Evolutionary conservation across 2,888 invertebrate genomes (phyloP).

Genomic region (Tetheella fluctuosa): DNA sequence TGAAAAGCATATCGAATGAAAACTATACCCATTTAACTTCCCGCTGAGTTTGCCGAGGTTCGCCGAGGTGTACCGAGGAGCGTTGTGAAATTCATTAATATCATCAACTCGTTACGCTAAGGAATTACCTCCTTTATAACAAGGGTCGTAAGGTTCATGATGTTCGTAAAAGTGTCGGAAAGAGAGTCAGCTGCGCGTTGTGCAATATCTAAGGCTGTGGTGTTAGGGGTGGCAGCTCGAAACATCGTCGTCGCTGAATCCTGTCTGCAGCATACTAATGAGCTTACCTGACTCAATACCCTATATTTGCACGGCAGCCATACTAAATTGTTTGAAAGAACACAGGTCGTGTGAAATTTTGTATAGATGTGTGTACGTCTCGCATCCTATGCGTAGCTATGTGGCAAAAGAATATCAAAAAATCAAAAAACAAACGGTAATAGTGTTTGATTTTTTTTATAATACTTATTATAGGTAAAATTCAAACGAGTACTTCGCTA

Average conservation of each 20-base stretch:
- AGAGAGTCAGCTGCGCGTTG: constrained; percentile 3
- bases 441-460: no score
- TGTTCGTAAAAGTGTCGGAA: constrained; percentile 4
- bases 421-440: no score
- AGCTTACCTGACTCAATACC: neutral
- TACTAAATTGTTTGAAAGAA: neutral
- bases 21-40: constrained; percentile 44
- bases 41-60: constrained; percentile 18
- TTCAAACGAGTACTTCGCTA: no score
- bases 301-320: neutral
- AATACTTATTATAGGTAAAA: no score
- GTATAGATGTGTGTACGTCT: neutral
- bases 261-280: neutral
- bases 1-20: constrained; percentile 28
- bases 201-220: constrained; percentile 1
- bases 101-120: constrained; percentile 19
- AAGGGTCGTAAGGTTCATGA: constrained; percentile 19
- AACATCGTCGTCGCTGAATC: neutral
- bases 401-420: no score
- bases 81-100: constrained; percentile 35
- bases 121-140: constrained; percentile 20
- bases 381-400: neutral
- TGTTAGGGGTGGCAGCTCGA: neutral
- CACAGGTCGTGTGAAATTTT: neutral
- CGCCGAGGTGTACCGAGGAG: constrained; percentile 19